phyloP scores from a whole-genome alignment of 2,888 invertebrate genomes.

The Rhorus exstirpatorius region DNA sequence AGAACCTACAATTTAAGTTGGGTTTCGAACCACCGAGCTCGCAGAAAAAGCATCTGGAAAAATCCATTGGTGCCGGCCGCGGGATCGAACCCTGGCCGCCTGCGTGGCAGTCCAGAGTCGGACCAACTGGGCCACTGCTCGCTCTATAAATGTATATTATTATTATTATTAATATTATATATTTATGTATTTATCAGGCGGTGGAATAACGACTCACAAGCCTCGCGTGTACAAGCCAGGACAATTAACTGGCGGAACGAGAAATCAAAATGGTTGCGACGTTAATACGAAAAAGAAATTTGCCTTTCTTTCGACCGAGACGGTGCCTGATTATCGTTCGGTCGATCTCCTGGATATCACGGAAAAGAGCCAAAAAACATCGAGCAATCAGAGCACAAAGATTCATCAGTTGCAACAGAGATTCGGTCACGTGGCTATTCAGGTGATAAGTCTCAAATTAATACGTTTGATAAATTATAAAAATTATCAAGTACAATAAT shows the following conservation, averaged over 20 bases:
- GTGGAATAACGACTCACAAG: conserved; percentile 91
- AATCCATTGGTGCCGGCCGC: too few species aligned
- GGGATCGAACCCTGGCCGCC: too few species aligned
- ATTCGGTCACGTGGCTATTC: conserved; percentile 89
- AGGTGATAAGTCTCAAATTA: conserved; percentile 76
- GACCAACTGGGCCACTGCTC: too few species aligned
- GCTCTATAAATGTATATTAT: too few species aligned
- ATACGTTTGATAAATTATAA: too few species aligned
- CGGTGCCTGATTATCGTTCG: conserved; percentile 94
- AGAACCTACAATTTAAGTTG: too few species aligned
- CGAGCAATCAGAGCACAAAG: conserved; percentile 92
- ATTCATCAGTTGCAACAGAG: conserved; percentile 93
- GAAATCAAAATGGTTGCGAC: conserved; percentile 84
- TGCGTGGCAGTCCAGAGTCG: too few species aligned
- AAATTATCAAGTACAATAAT: too few species aligned
- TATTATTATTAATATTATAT: neutral
- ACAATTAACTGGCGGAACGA: conserved; percentile 87
- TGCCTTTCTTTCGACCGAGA: conserved; percentile 94
- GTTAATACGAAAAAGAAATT: conserved; percentile 95
- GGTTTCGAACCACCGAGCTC: too few species aligned
- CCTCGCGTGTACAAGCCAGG: conserved; percentile 88
- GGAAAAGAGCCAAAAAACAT: conserved; percentile 92
- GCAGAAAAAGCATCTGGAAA: too few species aligned
- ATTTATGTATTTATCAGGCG: conserved; percentile 86
- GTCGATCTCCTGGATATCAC: conserved; percentile 88